These are phyloP conservation scores for Probosciger aterrimus DNA, from an alignment of 2,113 vertebrate species.

Conservation along the genomic window DNA sequence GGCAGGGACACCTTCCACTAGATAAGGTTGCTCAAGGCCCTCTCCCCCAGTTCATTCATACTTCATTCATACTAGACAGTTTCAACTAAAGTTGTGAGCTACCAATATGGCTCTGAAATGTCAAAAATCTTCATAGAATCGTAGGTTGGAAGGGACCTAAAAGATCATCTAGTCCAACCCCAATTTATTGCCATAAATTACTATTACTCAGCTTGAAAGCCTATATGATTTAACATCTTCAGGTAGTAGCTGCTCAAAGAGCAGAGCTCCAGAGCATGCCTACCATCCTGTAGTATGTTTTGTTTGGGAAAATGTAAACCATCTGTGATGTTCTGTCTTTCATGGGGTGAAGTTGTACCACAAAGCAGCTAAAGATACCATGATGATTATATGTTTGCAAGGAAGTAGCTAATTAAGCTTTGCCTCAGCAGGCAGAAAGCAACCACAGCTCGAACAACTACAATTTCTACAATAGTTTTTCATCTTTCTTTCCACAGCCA, in stretches of 20 bases:
- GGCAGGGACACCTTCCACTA: not conserved
- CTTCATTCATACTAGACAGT: not conserved
- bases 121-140: not conserved
- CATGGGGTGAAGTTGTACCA: conserved; percentile 40
- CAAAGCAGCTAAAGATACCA: conserved; percentile 70
- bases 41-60: not conserved
- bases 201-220: not conserved
- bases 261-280: not conserved
- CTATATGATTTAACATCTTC: not conserved
- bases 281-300: conserved; percentile 1
- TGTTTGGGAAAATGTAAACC: conserved; percentile 38
- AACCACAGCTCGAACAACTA: not conserved
- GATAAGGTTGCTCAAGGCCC: not conserved
- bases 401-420: conserved; percentile 42
- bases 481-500: not conserved
- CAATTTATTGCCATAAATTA: not conserved
- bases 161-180: not conserved
- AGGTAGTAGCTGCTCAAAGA: not conserved
- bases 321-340: conserved; percentile 33
- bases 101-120: not conserved
- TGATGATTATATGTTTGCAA: conserved; percentile 47
- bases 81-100: not conserved
- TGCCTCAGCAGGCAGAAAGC: conserved; percentile 8
- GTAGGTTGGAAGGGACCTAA: not conserved
- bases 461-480: not conserved